Base-by-base conservation (phyloP, 2,888 invertebrate species). In the Exephanes ischioxanthus region DNA sequence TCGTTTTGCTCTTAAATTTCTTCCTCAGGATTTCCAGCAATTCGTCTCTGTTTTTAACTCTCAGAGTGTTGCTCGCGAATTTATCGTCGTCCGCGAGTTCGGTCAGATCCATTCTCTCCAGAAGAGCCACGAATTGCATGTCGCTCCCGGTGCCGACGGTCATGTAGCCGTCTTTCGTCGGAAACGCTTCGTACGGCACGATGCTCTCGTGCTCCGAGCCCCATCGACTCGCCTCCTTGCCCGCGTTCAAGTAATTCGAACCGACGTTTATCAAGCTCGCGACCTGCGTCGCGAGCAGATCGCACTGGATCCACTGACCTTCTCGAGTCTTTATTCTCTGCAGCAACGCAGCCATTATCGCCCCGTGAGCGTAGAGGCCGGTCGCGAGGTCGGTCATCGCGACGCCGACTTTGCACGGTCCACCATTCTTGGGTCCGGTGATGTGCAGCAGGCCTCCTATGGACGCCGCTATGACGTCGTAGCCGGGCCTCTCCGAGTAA, bases 171-270 rank as follows among this genome's bases (percentile, higher is more conserved):
- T 98, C 97, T 91, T 95, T 95, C 0, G 98, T 98, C 91, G 96
- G 95, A 91, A 99, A 99, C 3, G 97, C 96, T 95, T 99, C 97
- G 92, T 99, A 99, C 0, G 99, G 99, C 0, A 99, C 99, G 84
- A 99, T 97, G 92, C 98, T 98, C 84, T 97, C 97, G 93, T 99
- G 99, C 0, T 97, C 97, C 0, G 99, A 99, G n/a, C 99, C 99
- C 96, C 97, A 97, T 73, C 98, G 95, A 82, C 95, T 94, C 0
- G 97, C 97, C 90, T 98, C 97, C 33, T 95, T 95, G 0, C 97
- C 97, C 68, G 96, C 97, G 93, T 99, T 99, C 41, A 99, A 94
- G 94, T 97, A 99, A 94, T 98, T 98, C 0, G 97, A 97, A 0
- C 97, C 99, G 14, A 99, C 95, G 93, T 99, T 99, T 30, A 98